These are phyloP conservation scores for Rhinoraja longicauda DNA, from an alignment of 2,797 vertebrate genomes.

Conservation along the genomic window DNA sequence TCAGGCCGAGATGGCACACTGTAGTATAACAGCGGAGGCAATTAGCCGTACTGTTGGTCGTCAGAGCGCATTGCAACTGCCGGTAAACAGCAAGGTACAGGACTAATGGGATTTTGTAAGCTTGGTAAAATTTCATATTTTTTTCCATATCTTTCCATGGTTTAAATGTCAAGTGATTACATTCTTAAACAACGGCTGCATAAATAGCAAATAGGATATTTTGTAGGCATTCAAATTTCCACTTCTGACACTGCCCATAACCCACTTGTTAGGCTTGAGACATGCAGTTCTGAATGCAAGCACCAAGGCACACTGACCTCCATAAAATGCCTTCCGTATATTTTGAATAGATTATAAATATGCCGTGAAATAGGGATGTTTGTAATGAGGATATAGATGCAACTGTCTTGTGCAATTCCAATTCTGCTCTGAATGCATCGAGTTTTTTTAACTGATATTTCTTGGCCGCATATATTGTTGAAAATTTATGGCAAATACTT, in stretches of 20 bases:
- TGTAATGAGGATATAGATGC: neutral
- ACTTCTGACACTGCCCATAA: neutral
- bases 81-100: neutral
- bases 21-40: neutral
- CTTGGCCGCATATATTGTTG: neutral
- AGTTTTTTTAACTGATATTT: neutral
- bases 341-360: neutral
- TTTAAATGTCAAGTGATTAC: neutral
- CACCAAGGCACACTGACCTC: neutral
- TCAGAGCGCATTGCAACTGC: neutral
- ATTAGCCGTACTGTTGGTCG: neutral
- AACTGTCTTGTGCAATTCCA: neutral
- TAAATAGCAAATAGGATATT: neutral
- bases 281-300: neutral
- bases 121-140: neutral
- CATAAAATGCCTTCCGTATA: neutral
- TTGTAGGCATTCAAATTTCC: neutral
- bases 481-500: neutral
- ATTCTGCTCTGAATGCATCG: neutral
- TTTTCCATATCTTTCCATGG: neutral
- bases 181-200: neutral
- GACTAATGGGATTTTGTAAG: neutral
- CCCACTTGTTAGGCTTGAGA: neutral
- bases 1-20: neutral
- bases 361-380: neutral